Base-by-base conservation (phyloP, 2,113 vertebrate species). In the Cariama cristata region DNA sequence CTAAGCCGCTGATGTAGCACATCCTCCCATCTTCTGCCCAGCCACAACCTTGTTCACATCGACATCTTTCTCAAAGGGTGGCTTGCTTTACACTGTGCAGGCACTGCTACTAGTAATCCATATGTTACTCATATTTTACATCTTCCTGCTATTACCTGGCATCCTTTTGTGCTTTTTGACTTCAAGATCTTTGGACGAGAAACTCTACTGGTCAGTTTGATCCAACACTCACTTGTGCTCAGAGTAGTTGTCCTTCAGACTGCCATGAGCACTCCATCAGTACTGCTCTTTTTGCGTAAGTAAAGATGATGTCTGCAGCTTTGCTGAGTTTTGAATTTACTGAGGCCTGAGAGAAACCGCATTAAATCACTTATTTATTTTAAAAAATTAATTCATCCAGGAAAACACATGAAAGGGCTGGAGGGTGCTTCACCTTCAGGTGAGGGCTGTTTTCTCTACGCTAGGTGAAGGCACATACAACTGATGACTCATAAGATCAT, bases 191-290 rank as follows among this genome's bases (percentile, higher is more conserved):
- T 83, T 12, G 24, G 24, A 53, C 17, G 20, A 63, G 85, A 76
- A 86, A 59, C 76, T 73, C 59, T 77, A 38, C 50, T 4, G 2
- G 47, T 55, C 9, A 7, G n/a, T 76, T 63, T 52, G 55, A 74
- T 55, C 42, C 44, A 90, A 44, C 6, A 2, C 13, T 69, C 8
- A 12, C 24, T 52, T 0, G 0, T 44, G 24, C 32, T 94, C 33
- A 17, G n/a, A 33, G n/a, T 3, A 42, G 44, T 32, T 53, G 59
- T 80, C 82, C 90, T 91, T 30, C 56, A 45, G 22, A 17, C 35
- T 47, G 14, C 44, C 26, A 7, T 17, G 42, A 63, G 27, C 7
- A 6, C 66, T 85, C 49, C 20, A 42, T 24, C 71, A 19, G 5
- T 49, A 23, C 50, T 49, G 8, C 15, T 71, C 15, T 56, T 38